These are phyloP conservation scores for Eupithecia pulchellata DNA, from an alignment of 2,888 invertebrate species.

Conservation along the genomic window DNA sequence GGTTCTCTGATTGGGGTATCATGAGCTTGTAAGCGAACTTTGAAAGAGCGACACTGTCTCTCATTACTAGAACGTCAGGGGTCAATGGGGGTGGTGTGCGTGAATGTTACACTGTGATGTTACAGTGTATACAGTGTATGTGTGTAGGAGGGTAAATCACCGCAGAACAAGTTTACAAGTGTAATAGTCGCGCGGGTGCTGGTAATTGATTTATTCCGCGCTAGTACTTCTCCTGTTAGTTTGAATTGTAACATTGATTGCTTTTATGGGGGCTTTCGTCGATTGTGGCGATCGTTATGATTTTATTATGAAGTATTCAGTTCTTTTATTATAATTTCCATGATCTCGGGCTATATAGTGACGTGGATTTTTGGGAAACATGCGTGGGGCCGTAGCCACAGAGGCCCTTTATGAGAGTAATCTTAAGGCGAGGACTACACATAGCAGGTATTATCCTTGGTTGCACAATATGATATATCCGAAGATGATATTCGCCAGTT, in stretches of 20 bases:
- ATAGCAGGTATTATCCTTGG: too few relatives aligned
- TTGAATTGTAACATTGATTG: conserved; percentile 38
- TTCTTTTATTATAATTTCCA: not conserved
- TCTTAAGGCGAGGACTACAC: too few relatives aligned
- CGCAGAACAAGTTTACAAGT: conserved; percentile 74
- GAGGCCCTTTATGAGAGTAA: too few relatives aligned
- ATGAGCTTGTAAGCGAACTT: conserved; percentile 74
- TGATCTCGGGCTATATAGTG: too few relatives aligned
- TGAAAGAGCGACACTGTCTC: conserved; percentile 71
- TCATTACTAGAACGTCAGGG: conserved; percentile 68
- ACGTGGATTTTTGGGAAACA: too few relatives aligned
- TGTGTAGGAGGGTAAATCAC: conserved; percentile 63
- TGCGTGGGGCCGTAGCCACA: too few relatives aligned
- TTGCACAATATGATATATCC: too few relatives aligned
- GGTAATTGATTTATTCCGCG: conserved; percentile 76
- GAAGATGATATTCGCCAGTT: too few relatives aligned
- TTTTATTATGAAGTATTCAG: too few relatives aligned
- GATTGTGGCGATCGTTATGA: conserved; percentile 5
- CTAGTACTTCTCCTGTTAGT: conserved; percentile 44
- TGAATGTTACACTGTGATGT: conserved; percentile 26
- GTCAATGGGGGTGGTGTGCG: conserved; percentile 48
- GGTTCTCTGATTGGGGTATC: conserved; percentile 76
- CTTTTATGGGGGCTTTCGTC: conserved; percentile 33
- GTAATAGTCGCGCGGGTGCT: conserved; percentile 75
- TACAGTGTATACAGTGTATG: conserved; percentile 38